Base-by-base conservation (phyloP, 2,797 vertebrate species). In the Scleropages formosus region DNA sequence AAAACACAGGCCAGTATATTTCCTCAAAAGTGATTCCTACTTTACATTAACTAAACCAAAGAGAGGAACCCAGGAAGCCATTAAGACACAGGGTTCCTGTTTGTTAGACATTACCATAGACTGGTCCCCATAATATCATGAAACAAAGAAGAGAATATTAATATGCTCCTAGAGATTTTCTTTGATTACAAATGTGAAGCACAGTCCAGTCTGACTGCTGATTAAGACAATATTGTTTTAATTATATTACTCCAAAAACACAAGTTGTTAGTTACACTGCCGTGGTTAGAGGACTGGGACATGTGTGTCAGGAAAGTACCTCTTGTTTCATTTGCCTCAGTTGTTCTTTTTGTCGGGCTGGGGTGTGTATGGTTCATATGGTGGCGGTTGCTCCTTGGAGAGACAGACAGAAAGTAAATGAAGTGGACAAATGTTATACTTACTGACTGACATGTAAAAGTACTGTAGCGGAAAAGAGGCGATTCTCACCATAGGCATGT, bases 401-500 rank as follows among this genome's bases (percentile, higher is more conserved):
- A 65, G 13, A 64, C 75, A 0, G 56, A 56, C 76, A 11, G 1
- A 22, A 62, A 66, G 24, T 4, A 58, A 20, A 15, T 31, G 47
- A 69, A 51, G 20, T n/a, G 16, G 27, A 26, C 4, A 15, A 15
- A 61, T 39, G 7, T 0, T 9, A 59, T 44, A 62, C 16, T 12
- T 49, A 47, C 15, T 12, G 11, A 39, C 26, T 64, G 47, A 51
- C 61, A 66, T 64, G 46, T 53, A 8, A 15, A 27, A 26, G 13
- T 7, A 11, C 44, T 70, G 26, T 62, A 47, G 24, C 22, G 51
- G 44, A 31, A 56, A 46, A 67, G 24, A 10, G 15, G 70, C 11
- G 60, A 49, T 22, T 44, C 90, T 92, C 81, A 97, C 96, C 95
- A 90, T 91, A 79, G 95, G 95, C 95, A 96, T 95, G 87, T 97